These are phyloP conservation scores for Pangasianodon gigas DNA, from an alignment of 2,113 vertebrate species.

Conservation along the genomic window DNA sequence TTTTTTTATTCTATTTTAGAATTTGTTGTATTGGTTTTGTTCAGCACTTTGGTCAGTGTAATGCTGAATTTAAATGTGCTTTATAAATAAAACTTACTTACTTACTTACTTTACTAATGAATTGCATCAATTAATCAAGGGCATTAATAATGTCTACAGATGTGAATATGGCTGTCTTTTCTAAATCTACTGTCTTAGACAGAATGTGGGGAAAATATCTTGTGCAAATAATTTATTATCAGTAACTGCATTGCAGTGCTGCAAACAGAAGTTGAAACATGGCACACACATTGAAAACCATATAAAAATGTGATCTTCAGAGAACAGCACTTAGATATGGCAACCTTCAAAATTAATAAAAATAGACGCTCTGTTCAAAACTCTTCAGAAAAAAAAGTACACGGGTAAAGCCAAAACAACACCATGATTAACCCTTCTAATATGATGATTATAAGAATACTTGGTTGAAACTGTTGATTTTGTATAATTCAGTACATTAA, in stretches of 20 bases:
- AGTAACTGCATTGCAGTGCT: background rate
- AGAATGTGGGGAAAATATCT: background rate
- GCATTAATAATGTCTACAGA: background rate
- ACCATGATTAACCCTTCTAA: background rate
- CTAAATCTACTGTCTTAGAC: background rate
- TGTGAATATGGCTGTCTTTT: background rate
- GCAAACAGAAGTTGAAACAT: constrained; percentile 12
- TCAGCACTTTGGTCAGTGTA: too few species aligned
- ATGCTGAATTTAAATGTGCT: too few species aligned
- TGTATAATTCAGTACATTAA: constrained; percentile 9
- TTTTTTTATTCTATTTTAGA: too few species aligned
- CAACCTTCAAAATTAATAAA: constrained; percentile 6
- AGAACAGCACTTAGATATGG: background rate
- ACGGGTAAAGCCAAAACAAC: background rate
- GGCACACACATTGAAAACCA: background rate
- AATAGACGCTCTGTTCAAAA: background rate
- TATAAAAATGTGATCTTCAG: constrained; percentile 1
- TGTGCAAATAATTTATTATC: background rate
- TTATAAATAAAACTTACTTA: too few species aligned
- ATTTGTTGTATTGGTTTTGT: too few species aligned
- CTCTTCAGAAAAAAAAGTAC: background rate
- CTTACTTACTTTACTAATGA: too few species aligned
- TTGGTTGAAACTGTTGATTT: background rate
- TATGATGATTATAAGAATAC: background rate
- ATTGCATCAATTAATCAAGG: background rate